Evolutionary conservation across 2,113 vertebrate species (phyloP).

Genomic region (Tychaedon coryphoeus): DNA sequence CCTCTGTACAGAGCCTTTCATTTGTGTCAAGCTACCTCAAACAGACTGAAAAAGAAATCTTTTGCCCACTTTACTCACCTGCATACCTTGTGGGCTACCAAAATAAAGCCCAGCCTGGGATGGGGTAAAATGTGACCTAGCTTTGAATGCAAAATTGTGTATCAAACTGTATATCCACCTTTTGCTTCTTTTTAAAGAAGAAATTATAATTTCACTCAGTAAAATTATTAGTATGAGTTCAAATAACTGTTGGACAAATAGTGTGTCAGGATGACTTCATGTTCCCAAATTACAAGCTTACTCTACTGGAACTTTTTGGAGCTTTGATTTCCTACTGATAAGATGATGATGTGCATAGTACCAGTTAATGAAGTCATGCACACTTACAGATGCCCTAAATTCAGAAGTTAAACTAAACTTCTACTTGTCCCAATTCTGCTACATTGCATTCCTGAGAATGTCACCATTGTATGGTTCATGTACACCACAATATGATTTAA

Average conservation of each 20-base stretch:
- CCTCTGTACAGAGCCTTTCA: not conserved
- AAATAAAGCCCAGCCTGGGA: not conserved
- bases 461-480: conserved; percentile 53
- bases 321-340: not conserved
- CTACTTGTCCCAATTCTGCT: not conserved
- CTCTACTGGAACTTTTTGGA: not conserved
- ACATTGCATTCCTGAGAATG: conserved; percentile 2
- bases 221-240: not conserved
- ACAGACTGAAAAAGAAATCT: not conserved
- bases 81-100: fast-evolving
- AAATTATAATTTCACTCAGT: not conserved
- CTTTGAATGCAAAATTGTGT: not conserved
- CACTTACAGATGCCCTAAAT: not conserved
- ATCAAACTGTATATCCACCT: not conserved
- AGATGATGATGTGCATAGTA: not conserved
- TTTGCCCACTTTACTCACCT: not conserved
- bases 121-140: not conserved
- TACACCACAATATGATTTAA: conserved; percentile 27
- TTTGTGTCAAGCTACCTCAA: not conserved
- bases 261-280: not conserved
- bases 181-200: not conserved
- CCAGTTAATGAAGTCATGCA: not conserved
- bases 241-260: not conserved
- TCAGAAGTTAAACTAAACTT: not conserved
- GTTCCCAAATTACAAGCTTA: not conserved